These are phyloP conservation scores for Oryzias celebensis DNA, from an alignment of 2,113 vertebrate genomes.

Conservation along the genomic window DNA sequence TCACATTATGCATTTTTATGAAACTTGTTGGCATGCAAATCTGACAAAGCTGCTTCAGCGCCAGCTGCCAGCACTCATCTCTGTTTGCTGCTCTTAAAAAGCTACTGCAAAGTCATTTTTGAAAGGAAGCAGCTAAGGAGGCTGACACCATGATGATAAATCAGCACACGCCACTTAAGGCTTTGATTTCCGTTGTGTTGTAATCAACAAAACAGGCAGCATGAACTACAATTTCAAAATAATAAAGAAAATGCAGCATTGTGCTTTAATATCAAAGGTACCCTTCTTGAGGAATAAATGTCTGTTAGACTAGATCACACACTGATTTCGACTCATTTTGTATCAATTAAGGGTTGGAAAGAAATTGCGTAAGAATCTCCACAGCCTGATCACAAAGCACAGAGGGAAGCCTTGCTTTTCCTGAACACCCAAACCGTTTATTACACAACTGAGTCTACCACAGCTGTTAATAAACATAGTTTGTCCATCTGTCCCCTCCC, in stretches of 20 bases:
- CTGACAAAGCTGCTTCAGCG: constrained; percentile 24
- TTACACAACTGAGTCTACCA: constrained; percentile 60
- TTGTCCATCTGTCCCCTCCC: constrained; percentile 54
- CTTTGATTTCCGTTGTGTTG: constrained; percentile 23
- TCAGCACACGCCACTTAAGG: constrained; percentile 9
- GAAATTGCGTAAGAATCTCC: neutral
- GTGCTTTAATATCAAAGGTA: no score
- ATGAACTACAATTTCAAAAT: neutral
- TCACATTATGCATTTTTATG: constrained; percentile 3
- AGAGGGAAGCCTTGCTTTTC: constrained; percentile 9
- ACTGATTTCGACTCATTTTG: no score
- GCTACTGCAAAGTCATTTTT: constrained; percentile 15
- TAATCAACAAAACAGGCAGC: constrained; percentile 11
- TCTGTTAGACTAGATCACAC: no score
- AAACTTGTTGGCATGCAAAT: constrained; percentile 13
- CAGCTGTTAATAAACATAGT: constrained; percentile 56
- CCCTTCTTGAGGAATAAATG: no score
- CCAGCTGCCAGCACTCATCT: constrained; percentile 45
- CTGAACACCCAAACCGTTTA: constrained; percentile 33
- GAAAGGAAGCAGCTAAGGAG: constrained; percentile 4
- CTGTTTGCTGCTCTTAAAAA: constrained; percentile 12
- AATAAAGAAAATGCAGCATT: no score
- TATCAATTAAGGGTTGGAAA: no score
- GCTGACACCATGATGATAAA: constrained; percentile 19
- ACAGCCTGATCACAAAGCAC: neutral